Base-by-base conservation (phyloP, 1,140 invertebrate species). In the Orchesella cincta region DNA sequence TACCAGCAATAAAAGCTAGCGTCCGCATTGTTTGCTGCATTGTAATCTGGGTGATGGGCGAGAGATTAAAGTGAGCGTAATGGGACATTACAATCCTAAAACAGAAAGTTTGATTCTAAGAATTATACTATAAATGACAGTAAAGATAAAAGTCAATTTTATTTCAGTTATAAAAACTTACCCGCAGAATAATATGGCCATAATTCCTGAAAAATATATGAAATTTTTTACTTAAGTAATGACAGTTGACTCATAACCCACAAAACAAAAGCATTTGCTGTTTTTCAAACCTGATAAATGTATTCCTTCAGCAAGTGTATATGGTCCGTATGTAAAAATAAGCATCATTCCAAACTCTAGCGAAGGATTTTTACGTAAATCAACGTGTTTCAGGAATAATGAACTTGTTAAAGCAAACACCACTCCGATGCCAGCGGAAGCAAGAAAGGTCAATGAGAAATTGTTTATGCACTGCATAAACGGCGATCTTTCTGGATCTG, bases 21-120 rank as follows among this genome's bases (percentile, higher is more conserved):
- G 97, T 99, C 84, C 98, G 90, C 90, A 99, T 97, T 0, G 97
- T 98, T 86, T 99, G 97, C 85, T 99, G 97, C 92, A 99, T 98
- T 1, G 97, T 99, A 12, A 99, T 98, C 88, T 99, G 97, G 18
- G 97, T 98, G 2, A 99, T 93, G 26, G 97, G 98, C 0, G 97
- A 99, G 20, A 99, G 86, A 86, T 99, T 99, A 83, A 95, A 97
- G 88, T 99, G 98, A 23, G 97, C 99, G 83, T 99, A 99, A 85
- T 99, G 98, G 0, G 97, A 98, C 98, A 99, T 99, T 0, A 98
- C 96, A 84, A 99, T 96, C 1, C 62, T 57, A 26, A 12, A 57
- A n/a, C 26, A 23, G 3, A 57, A 12, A 57, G n/a, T n/a, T n/a
- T n/a, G n/a, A n/a, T n/a, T n/a, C n/a, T n/a, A n/a, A n/a, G n/a